A percentile compares a stretch with the other conserved stretches of the same genome.
Conservation (phyloP, 2,797 vertebrate species). For the Sternarchorhynchus goeldii region DNA sequence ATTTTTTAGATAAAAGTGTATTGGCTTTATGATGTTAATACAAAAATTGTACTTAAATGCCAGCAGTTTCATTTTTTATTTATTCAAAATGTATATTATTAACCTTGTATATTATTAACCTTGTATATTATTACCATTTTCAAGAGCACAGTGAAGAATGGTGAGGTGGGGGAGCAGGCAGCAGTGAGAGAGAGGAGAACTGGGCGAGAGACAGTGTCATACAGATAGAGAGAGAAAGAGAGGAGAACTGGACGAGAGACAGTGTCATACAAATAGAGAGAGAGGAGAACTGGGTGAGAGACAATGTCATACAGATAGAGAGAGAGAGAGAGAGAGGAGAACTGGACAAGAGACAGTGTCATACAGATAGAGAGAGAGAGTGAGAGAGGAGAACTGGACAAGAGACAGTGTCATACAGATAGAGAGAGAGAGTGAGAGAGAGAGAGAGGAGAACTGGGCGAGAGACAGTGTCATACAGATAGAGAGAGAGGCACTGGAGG, state of each 20-base stretch:
- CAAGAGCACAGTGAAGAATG: slow-evolving; percentile 7
- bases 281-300: too few relatives aligned
- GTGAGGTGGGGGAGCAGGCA: background rate
- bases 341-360: too few relatives aligned
- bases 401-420: too few relatives aligned
- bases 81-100: background rate
- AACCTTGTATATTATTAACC: background rate
- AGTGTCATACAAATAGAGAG: slow-evolving; percentile 1
- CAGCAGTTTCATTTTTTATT: too few relatives aligned
- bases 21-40: background rate
- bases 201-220: background rate
- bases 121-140: background rate
- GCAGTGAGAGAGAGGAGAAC: background rate
- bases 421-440: too few relatives aligned
- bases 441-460: too few relatives aligned
- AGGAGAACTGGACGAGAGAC: slow-evolving; percentile 7
- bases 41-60: background rate
- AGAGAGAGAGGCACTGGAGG: too few relatives aligned
- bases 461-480: too few relatives aligned
- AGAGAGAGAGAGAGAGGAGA: too few relatives aligned
- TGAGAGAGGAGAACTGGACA: too few relatives aligned
- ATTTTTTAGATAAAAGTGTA: background rate
- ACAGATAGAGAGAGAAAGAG: slow-evolving; percentile 3
- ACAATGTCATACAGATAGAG: too few relatives aligned
- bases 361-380: background rate